Base-by-base conservation (phyloP, 2,797 vertebrate species). In the Heteromormyrus szaboi region DNA sequence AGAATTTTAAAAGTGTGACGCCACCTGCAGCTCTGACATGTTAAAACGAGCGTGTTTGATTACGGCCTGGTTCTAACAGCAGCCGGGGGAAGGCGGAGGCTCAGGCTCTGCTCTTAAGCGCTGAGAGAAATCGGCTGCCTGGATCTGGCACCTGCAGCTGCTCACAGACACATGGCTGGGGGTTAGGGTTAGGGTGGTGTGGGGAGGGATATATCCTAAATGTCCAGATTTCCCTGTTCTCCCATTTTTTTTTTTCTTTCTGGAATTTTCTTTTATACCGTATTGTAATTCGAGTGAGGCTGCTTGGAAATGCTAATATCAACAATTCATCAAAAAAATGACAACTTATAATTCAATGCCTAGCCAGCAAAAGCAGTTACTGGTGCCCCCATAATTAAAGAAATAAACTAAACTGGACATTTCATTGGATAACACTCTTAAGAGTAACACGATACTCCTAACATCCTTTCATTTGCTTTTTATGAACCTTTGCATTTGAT, bases 101-200 rank as follows among this genome's bases (percentile, higher is more conserved):
- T 4, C 56, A 1, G 48, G 50, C 50, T 53, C 11, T 14, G 7
- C 8, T 41, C 25, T 48, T 44, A 41, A 81, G 72, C 17, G 44
- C 54, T 29, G 54, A 29, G 14, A n/a, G 25, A n/a, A 22, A 65
- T 46, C 6, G 6, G 72, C n/a, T 17, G 37, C 68, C 85, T 87
- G 56, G 51, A 85, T 88, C 86, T 87, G 22, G 25, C 51, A 29
- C 72, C 76, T 41, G 44, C 68, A 62, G 76, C 89, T 81, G 89
- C 65, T 37, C 29, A 14, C 29, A 37, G 65, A 37, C 11, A 72
- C 65, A 37, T 37, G 29, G 29, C 29, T 72, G 65, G 12, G 29
- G 65, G 65, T 9, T 25, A 25, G 65, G 29, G 65, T 0, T 14
- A 33, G 4, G 25, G 62, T 4, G 65, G 11, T 14, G 25, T 5